A percentile compares a stretch with the other conserved stretches of the same genome.
These are phyloP conservation scores for Syngnathus scovelli DNA, from an alignment of 2,113 vertebrate species.

Conservation along the genomic window DNA sequence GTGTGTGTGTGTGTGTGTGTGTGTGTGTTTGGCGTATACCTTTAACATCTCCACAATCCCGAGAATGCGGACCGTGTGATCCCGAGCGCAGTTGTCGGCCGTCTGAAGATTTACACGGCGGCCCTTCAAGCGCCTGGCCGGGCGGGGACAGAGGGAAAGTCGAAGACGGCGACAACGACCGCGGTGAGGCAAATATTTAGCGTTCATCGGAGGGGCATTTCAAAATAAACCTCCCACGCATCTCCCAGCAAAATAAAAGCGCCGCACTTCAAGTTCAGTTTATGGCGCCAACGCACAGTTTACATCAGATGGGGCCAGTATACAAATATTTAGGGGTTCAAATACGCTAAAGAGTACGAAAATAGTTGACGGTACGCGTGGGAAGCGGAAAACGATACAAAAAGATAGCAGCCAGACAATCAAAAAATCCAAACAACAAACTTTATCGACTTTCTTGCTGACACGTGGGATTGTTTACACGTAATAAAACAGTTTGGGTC, in stretches of 20 bases:
- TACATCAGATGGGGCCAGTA: not conserved
- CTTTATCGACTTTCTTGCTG: not conserved
- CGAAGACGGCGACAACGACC: not conserved
- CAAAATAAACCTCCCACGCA: not conserved
- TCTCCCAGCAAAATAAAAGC: not conserved
- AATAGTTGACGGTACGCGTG: too few relatives aligned
- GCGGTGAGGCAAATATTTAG: not conserved
- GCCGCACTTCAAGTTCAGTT: not conserved
- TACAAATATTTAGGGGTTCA: not conserved
- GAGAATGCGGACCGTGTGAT: slow-evolving; percentile 58
- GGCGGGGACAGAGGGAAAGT: not conserved
- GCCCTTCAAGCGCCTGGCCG: not conserved
- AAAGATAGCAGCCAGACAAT: too few relatives aligned
- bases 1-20: slow-evolving; percentile 27
- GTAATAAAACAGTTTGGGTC: not conserved
- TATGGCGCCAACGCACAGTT: not conserved
- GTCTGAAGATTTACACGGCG: slow-evolving; percentile 38
- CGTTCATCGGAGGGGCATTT: not conserved
- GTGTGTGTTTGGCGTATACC: slow-evolving; percentile 56
- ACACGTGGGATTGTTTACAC: not conserved
- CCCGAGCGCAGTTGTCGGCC: slow-evolving; percentile 48
- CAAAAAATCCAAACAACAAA: not conserved
- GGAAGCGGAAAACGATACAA: not conserved
- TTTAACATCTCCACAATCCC: slow-evolving; percentile 55
- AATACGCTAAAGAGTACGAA: too few relatives aligned